Evolutionary conservation across 2,113 vertebrate genomes (phyloP).

Genomic region (Chinchilla lanigera): DNA sequence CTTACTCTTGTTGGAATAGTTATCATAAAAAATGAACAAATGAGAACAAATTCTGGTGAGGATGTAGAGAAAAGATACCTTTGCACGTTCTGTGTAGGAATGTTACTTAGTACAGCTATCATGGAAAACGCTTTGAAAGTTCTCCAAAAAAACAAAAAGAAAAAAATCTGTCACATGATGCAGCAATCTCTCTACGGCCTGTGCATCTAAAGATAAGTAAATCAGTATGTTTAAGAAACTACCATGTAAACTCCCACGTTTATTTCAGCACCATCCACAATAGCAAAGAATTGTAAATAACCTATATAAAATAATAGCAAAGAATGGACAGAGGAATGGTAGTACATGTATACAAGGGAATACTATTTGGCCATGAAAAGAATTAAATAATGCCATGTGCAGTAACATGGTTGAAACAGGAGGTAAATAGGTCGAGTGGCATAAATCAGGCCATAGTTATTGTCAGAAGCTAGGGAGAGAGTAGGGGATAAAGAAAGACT

Average conservation of each 20-base stretch:
- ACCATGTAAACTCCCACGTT: neutral
- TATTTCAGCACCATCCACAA: neutral
- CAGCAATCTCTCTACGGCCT: neutral
- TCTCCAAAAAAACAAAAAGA: neutral
- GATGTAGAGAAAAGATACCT: neutral
- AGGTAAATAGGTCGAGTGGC: neutral
- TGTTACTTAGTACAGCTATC: neutral
- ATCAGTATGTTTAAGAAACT: neutral
- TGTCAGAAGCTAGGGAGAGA: neutral
- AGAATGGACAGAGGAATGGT: neutral
- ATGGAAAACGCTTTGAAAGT: neutral
- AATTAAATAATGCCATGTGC: neutral
- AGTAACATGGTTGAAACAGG: neutral
- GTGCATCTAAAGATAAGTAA: neutral
- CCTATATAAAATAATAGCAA: neutral
- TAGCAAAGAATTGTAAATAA: neutral
- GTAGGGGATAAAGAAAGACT: too few species aligned
- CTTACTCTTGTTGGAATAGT: neutral
- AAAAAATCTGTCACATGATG: neutral
- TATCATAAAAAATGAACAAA: neutral
- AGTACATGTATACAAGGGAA: neutral
- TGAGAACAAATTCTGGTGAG: neutral
- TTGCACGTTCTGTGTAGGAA: neutral
- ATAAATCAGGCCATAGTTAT: neutral
- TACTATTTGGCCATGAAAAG: neutral